Percentiles rank a stretch among this genome's conserved stretches.
Evolutionary conservation across 1,140 invertebrate genomes (phyloP).

Genomic region (Parasteatoda tepidariorum): DNA sequence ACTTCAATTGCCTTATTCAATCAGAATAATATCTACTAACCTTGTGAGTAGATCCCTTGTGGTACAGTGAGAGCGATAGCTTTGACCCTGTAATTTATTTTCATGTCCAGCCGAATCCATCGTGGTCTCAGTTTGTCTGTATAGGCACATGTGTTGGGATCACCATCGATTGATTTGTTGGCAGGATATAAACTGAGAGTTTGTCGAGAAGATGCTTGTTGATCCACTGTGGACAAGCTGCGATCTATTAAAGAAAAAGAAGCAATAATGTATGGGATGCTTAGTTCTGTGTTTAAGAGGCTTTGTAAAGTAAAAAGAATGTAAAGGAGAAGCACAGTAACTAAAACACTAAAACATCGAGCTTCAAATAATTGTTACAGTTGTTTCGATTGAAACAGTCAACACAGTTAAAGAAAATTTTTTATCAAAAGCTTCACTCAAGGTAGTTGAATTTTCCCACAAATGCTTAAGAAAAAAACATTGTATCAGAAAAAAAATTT

Average conservation of each 20-base stretch:
- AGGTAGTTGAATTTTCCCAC: too few relatives aligned
- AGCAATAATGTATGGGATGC: not conserved
- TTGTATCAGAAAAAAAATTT: too few relatives aligned
- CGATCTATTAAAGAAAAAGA: slow-evolving; percentile 13
- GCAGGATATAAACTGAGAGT: slow-evolving; percentile 66
- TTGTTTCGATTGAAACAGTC: too few relatives aligned
- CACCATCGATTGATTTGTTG: slow-evolving; percentile 66
- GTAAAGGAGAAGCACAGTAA: too few relatives aligned
- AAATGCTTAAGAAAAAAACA: too few relatives aligned
- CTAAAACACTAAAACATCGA: too few relatives aligned
- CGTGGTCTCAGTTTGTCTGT: slow-evolving; percentile 65
- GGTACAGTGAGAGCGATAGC: slow-evolving; percentile 67
- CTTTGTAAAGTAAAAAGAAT: too few relatives aligned
- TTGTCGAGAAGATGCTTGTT: slow-evolving; percentile 63
- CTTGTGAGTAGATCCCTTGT: slow-evolving; percentile 21
- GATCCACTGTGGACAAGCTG: slow-evolving; percentile 19
- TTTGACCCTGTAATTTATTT: slow-evolving; percentile 64
- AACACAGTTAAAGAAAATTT: too few relatives aligned
- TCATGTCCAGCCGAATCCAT: slow-evolving; percentile 68
- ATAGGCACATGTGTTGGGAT: slow-evolving; percentile 66
- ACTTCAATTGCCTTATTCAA: too few relatives aligned
- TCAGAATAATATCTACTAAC: not conserved
- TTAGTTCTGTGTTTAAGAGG: too few relatives aligned
- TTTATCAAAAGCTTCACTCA: too few relatives aligned
- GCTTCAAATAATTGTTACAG: too few relatives aligned